Percentiles rank a stretch among this genome's conserved stretches.
Conservation (phyloP, 2,888 invertebrate species). For the Rhopalosiphum nymphaeae region DNA sequence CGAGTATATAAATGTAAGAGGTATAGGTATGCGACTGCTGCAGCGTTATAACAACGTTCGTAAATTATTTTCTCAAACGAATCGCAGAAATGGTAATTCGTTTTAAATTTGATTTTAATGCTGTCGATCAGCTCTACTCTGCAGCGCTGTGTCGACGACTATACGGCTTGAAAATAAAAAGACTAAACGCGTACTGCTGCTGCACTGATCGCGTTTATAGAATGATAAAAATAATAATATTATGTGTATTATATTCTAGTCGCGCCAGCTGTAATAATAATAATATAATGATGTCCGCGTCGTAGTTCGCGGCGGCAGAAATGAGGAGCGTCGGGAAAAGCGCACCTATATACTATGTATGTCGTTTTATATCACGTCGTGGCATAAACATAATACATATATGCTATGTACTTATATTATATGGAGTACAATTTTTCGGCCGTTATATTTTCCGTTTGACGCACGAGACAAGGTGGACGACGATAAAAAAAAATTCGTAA, state of each 20-base stretch:
- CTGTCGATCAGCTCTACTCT: not conserved
- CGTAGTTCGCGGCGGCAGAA: not conserved
- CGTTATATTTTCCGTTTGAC: not conserved
- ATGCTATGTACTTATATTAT: not conserved
- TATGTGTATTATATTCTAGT: not conserved
- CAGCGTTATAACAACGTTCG: not conserved
- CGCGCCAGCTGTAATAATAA: not conserved
- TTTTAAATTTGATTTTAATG: conserved; percentile 64
- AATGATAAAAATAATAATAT: not conserved
- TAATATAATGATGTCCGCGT: not conserved
- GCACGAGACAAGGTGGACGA: not conserved
- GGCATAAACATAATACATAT: not conserved
- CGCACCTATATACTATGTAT: no score
- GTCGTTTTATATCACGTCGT: not conserved
- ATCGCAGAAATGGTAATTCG: conserved; percentile 46
- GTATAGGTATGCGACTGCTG: not conserved
- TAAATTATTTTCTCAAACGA: conserved; percentile 46
- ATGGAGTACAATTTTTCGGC: conserved; percentile 1
- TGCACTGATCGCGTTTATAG: not conserved
- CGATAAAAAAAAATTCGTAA: conserved; percentile 45
- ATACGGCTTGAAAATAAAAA: not conserved
- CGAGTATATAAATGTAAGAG: no score
- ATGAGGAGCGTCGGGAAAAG: not conserved
- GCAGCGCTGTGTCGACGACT: not conserved
- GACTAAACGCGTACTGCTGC: not conserved